A percentile compares a stretch with the other conserved stretches of the same genome.
These are phyloP conservation scores for Urechis unicinctus DNA, from an alignment of 2,888 invertebrate species.

Conservation along the genomic window DNA sequence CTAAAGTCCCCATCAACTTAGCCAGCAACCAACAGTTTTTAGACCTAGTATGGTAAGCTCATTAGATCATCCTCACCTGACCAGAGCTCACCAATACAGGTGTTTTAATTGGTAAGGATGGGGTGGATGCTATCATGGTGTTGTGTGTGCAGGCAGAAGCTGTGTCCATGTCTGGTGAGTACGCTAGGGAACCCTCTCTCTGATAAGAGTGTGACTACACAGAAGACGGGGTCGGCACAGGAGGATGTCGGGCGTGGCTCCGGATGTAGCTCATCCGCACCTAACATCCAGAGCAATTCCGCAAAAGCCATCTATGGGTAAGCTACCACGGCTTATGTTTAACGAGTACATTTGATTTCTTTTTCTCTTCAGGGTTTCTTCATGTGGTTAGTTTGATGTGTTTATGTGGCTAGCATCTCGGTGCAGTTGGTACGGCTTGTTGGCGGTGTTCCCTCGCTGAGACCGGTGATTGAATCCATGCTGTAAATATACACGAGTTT, in stretches of 20 bases:
- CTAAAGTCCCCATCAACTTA: conserved; percentile 52
- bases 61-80: background rate
- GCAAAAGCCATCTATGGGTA: conserved; percentile 84
- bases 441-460: conserved; percentile 70
- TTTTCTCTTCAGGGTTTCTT: too few relatives aligned
- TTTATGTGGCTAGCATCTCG: conserved; percentile 64
- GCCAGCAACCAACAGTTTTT: conserved; percentile 33
- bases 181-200: conserved; percentile 81
- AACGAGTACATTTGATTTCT: background rate
- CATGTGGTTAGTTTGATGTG: too few relatives aligned
- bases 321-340: conserved; percentile 2
- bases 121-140: too few relatives aligned
- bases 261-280: conserved; percentile 65
- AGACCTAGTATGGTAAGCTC: conserved; percentile 44
- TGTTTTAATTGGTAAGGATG: background rate
- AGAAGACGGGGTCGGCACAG: conserved; percentile 21
- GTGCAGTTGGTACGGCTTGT: conserved; percentile 81
- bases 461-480: conserved; percentile 87
- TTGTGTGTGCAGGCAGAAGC: conserved; percentile 67
- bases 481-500: too few relatives aligned
- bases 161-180: conserved; percentile 82
- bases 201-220: conserved; percentile 63
- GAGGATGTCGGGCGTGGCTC: conserved; percentile 60
- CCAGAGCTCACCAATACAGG: background rate
- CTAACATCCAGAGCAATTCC: conserved; percentile 74